These are phyloP conservation scores for Mercenaria mercenaria DNA, from an alignment of 1,140 invertebrate species.

Conservation along the genomic window DNA sequence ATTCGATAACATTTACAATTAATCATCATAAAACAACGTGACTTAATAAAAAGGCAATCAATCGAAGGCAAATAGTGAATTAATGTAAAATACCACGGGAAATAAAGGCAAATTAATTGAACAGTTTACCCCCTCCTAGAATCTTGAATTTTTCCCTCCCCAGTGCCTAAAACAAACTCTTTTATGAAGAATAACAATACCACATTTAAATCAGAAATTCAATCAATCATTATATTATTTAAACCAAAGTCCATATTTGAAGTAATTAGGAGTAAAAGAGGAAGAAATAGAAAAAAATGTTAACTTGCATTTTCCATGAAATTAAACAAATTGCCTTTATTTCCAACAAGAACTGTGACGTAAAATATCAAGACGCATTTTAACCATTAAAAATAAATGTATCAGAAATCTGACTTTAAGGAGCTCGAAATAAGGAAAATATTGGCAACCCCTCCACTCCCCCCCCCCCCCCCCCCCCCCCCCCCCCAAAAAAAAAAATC, in stretches of 20 bases:
- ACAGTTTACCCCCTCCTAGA: neutral
- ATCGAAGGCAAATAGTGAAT: conserved; percentile 9
- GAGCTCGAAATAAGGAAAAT: too few species aligned
- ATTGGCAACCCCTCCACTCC: too few species aligned
- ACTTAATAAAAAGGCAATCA: neutral
- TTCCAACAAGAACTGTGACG: neutral
- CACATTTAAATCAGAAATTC: neutral
- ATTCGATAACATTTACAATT: conserved; percentile 28
- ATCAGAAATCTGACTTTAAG: too few species aligned
- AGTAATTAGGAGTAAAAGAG: too few species aligned
- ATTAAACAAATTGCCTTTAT: neutral
- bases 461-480: too few species aligned
- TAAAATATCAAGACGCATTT: conserved; percentile 23
- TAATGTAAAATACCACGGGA: neutral
- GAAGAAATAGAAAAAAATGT: neutral
- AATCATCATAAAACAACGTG: neutral
- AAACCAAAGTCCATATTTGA: too few species aligned
- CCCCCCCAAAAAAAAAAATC: too few species aligned
- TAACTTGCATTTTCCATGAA: neutral
- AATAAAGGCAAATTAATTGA: conserved; percentile 14
- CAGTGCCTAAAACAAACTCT: neutral
- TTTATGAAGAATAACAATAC: too few species aligned
- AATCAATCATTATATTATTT: too few species aligned
- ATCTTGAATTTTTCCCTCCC: neutral
- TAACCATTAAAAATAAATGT: neutral